Conservation (phyloP, 2,113 vertebrate genomes). For the Hipposideros armiger region DNA sequence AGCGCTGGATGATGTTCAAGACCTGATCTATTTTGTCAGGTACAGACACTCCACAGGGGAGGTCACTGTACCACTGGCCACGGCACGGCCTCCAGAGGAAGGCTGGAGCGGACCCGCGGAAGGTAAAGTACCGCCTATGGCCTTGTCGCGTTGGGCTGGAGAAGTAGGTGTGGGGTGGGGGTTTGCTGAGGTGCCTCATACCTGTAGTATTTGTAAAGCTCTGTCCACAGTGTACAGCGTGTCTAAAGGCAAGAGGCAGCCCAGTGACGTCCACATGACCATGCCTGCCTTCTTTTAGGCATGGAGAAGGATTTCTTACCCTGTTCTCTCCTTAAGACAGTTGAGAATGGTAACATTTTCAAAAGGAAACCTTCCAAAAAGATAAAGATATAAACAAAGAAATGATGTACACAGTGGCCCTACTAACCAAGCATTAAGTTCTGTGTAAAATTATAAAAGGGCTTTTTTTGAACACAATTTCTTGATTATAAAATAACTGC, state of each 20-base stretch:
- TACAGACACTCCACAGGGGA: slow-evolving; percentile 89
- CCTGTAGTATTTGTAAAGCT: background rate
- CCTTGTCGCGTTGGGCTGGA: background rate
- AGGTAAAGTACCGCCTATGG: slow-evolving; percentile 80
- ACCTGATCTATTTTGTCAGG: slow-evolving; percentile 93
- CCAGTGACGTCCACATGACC: rapidly evolving
- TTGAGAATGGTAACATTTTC: background rate
- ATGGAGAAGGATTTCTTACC: background rate
- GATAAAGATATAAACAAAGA: background rate
- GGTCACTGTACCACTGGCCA: slow-evolving; percentile 85
- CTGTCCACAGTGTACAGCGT: background rate
- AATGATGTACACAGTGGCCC: background rate
- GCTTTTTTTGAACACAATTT: background rate
- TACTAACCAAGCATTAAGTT: background rate
- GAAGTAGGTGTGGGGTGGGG: background rate
- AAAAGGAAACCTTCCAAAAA: slow-evolving; percentile 24
- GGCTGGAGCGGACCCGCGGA: background rate
- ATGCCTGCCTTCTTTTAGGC: background rate
- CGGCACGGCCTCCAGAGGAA: slow-evolving; percentile 52
- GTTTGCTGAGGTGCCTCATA: background rate
- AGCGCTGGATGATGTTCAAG: slow-evolving; percentile 94
- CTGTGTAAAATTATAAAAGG: background rate
- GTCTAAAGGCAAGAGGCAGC: background rate
- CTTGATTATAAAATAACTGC: background rate
- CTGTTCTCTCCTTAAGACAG: background rate